phyloP scores from a whole-genome alignment of 2,113 vertebrate species.

The Apus apus region DNA sequence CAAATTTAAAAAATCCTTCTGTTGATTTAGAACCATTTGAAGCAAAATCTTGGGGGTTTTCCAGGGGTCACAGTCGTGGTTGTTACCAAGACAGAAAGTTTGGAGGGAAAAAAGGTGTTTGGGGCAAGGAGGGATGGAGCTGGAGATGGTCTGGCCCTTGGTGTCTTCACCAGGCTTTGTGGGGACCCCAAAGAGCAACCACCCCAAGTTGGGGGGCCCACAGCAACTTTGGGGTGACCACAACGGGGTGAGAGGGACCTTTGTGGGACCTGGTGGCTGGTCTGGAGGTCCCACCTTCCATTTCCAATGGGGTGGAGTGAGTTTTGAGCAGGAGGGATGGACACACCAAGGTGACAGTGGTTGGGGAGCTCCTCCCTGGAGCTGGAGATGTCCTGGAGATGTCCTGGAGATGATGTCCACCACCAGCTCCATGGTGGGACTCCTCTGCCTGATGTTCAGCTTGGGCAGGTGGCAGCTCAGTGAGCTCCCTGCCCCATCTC shows the following conservation, averaged over 20 bases:
- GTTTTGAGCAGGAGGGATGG: fast-evolving
- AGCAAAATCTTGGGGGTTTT: not conserved
- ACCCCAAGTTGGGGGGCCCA: not conserved
- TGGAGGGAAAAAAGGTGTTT: not conserved
- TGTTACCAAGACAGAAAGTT: too few species aligned
- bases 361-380: not conserved
- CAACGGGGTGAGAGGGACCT: fast-evolving
- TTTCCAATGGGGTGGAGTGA: not conserved
- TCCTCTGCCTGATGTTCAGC: not conserved
- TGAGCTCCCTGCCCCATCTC: not conserved
- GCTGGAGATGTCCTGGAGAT: not conserved
- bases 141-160: not conserved
- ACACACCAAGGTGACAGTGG: not conserved
- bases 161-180: too few species aligned
- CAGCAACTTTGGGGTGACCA: not conserved
- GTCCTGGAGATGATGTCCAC: not conserved
- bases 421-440: fast-evolving
- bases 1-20: too few species aligned
- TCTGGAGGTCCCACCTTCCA: too few species aligned
- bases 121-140: not conserved
- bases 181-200: too few species aligned
- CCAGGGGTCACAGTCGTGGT: too few species aligned
- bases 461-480: not conserved
- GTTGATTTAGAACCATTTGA: not conserved
- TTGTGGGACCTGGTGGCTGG: not conserved